phyloP scores from a whole-genome alignment of 2,888 invertebrate species.

The Pristionchus entomophagus region DNA sequence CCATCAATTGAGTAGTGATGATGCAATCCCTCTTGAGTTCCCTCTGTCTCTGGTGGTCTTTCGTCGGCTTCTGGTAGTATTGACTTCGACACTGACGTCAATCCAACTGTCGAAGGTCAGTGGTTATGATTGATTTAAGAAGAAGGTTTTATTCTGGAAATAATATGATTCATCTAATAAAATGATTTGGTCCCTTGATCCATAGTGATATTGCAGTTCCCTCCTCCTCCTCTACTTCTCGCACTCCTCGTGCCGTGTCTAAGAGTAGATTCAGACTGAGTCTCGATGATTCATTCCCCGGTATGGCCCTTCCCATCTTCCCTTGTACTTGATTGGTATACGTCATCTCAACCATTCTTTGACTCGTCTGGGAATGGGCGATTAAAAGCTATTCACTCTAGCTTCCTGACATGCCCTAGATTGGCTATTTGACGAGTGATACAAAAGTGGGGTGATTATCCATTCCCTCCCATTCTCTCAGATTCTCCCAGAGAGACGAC shows the following conservation, averaged over 20 bases:
- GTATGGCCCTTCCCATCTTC: not conserved
- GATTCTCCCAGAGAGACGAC: constrained; percentile 3
- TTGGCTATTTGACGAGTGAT: not conserved
- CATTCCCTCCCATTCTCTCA: not conserved
- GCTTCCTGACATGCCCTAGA: too few relatives aligned
- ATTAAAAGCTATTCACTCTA: too few relatives aligned
- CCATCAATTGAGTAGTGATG: constrained; percentile 8
- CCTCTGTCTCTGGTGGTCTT: constrained; percentile 6
- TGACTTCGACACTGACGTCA: constrained; percentile 31
- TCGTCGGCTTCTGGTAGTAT: constrained; percentile 43
- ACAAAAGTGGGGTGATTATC: too few relatives aligned
- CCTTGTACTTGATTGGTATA: not conserved
- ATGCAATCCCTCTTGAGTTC: not conserved
- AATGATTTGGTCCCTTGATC: not conserved
- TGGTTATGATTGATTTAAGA: too few relatives aligned
- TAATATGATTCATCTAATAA: too few relatives aligned
- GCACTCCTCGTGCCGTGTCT: constrained; percentile 27
- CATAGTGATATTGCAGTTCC: not conserved
- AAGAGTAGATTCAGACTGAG: constrained; percentile 36
- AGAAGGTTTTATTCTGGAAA: too few relatives aligned
- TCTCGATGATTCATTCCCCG: constrained; percentile 39
- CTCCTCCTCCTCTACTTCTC: too few relatives aligned
- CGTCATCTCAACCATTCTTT: not conserved
- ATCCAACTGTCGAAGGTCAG: not conserved
- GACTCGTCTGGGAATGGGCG: not conserved